These are phyloP conservation scores for Lasius platythorax DNA, from an alignment of 2,888 invertebrate genomes.

Conservation along the genomic window DNA sequence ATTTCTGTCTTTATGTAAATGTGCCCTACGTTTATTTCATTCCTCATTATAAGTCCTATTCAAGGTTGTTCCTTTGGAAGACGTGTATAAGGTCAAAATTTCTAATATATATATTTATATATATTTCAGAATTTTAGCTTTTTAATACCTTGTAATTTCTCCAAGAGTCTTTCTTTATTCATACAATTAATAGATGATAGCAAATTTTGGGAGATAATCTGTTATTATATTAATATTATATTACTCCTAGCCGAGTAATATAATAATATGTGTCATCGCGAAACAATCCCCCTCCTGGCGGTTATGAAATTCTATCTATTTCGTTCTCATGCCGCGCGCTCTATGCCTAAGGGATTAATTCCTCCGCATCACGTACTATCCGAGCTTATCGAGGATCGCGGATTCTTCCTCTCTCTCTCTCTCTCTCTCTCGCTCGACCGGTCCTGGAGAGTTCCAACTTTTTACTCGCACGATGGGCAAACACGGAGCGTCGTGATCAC, in stretches of 20 bases:
- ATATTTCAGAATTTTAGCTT: neutral
- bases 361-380: constrained; percentile 4
- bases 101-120: no score
- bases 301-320: constrained; percentile 10
- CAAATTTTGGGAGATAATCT: no score
- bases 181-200: neutral
- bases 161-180: neutral
- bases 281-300: neutral
- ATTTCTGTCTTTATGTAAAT: constrained; percentile 45
- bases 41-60: neutral
- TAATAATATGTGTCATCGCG: neutral
- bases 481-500: constrained; percentile 42
- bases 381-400: constrained; percentile 33
- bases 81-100: no score
- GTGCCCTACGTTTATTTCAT: neutral
- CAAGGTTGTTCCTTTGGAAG: no score
- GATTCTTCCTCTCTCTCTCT: constrained; percentile 14
- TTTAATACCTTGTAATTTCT: no score
- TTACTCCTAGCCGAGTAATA: no score
- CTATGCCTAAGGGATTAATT: constrained; percentile 17
- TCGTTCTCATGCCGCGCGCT: neutral
- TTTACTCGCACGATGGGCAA: constrained; percentile 35
- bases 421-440: neutral
- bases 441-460: neutral
- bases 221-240: no score